Percentiles rank a stretch among this genome's conserved stretches.
Conservation (phyloP, 2,888 invertebrate genomes). For the Bhutanitis thaidina region DNA sequence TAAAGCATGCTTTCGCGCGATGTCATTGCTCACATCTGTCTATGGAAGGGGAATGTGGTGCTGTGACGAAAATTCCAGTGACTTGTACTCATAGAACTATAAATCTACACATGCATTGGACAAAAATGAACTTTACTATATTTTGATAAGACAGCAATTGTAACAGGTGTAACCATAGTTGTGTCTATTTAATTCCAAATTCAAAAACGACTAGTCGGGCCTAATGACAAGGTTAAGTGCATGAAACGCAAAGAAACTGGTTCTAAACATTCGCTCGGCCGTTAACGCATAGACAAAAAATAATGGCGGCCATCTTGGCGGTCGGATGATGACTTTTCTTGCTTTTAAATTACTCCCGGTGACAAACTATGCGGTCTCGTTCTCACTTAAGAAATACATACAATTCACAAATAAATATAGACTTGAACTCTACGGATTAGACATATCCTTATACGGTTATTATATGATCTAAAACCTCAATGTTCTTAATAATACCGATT, state of each 20-base stretch:
- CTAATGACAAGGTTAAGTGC: conserved; percentile 45
- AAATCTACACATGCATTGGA: conserved; percentile 8
- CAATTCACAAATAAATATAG: conserved; percentile 3
- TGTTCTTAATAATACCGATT: too few relatives aligned
- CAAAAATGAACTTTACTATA: conserved; percentile 15
- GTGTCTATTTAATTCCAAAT: conserved; percentile 27
- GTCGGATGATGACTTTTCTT: conserved; percentile 35
- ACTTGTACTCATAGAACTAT: conserved; percentile 19
- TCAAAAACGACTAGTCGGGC: conserved; percentile 38
- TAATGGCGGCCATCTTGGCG: conserved; percentile 35
- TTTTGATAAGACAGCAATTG: not conserved
- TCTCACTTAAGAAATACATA: conserved; percentile 11
- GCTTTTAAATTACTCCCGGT: conserved; percentile 24
- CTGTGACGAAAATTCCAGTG: conserved; percentile 35
- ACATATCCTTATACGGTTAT: too few relatives aligned
- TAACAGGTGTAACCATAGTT: conserved; percentile 11
- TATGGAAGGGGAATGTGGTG: conserved; percentile 33
- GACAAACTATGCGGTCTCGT: conserved; percentile 5
- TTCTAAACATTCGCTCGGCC: conserved; percentile 38
- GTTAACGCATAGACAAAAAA: conserved; percentile 41
- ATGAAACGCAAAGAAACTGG: conserved; percentile 43
- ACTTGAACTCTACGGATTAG: too few relatives aligned
- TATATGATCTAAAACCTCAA: too few relatives aligned
- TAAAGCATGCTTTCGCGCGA: conserved; percentile 31
- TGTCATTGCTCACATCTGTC: conserved; percentile 32